Base-by-base conservation (phyloP, 2,113 vertebrate species). In the Callaeas wilsoni region DNA sequence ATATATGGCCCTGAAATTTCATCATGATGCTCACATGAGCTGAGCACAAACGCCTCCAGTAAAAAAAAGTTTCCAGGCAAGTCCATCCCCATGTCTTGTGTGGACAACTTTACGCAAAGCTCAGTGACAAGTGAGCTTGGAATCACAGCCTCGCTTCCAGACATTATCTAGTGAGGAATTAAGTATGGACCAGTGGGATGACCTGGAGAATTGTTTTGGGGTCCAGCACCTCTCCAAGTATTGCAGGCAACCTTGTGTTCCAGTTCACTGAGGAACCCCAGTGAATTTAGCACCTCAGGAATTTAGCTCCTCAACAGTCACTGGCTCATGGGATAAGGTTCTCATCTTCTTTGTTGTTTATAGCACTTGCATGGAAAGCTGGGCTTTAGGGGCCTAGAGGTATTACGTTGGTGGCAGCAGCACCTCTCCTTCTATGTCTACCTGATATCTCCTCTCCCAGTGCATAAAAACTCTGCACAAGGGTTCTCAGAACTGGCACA, bases 401-500 rank as follows among this genome's bases (percentile, higher is more conserved):
- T 17, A 75, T 62, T 33, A 44, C 3, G 26, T 3, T 71, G 55
- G 35, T 64, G 35, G 39, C 23, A 90, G 41, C 80, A 92, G 71
- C 65, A 73, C 32, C 27, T 52, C 42, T 60, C 12, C 33, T 19
- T 37, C 39, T n/a, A 3, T 16, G 44, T 30, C 56, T 71, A 65
- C n/a, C 47, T n/a, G 30, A n/a, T 67, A 78, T 23, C 22, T 49
- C 60, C 27, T 56, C 60, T 81, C 23, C 41, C 49, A 71, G 26
- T 0, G 0, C 3, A 1, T 6, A 21, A 32, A 76, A 88, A 79
- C 16, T 35, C 52, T 19, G 8, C 15, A 11, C 3, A 4, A 6
- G 2, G 7, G 6, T 53, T 62, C 68, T 78, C 53, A 59, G 19
- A 67, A 90, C 4, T 56, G 27, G 37, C 44, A 55, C 27, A 68